Evolutionary conservation across 2,113 vertebrate genomes (phyloP).

Genomic region (Sylvilagus bachmani): DNA sequence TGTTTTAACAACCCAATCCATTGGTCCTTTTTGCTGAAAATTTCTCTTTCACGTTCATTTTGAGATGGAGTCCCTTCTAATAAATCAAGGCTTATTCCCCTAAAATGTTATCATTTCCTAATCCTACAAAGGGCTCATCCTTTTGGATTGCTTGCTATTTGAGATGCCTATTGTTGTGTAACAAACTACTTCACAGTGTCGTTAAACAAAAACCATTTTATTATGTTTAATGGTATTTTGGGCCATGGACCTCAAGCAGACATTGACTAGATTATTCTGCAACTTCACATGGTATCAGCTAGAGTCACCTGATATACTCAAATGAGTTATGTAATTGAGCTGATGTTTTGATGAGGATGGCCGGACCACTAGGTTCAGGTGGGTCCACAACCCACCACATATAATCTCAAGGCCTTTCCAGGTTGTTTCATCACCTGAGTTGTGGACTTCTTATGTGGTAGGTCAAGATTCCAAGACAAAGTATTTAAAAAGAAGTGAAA

Average conservation of each 20-base stretch:
- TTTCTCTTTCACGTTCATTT: not conserved
- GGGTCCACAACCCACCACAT: not conserved
- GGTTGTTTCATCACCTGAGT: not conserved
- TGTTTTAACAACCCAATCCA: not conserved
- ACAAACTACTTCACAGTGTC: not conserved
- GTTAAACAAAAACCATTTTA: not conserved
- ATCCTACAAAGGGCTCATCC: not conserved
- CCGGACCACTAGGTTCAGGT: not conserved
- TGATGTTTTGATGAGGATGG: not conserved
- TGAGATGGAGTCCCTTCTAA: not conserved
- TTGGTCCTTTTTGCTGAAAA: not conserved
- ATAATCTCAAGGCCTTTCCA: not conserved
- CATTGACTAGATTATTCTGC: not conserved
- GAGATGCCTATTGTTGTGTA: not conserved
- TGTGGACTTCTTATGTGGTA: not conserved
- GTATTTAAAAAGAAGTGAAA: not conserved
- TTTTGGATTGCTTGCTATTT: not conserved
- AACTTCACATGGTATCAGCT: not conserved
- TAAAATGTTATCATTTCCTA: not conserved
- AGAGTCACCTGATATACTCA: not conserved
- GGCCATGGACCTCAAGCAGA: not conserved
- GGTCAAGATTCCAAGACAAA: not conserved
- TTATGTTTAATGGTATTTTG: not conserved
- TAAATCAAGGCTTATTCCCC: not conserved
- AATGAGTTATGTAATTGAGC: not conserved